Evolutionary conservation across 2,113 vertebrate genomes (phyloP).

Genomic region (Sterna hirundo): DNA sequence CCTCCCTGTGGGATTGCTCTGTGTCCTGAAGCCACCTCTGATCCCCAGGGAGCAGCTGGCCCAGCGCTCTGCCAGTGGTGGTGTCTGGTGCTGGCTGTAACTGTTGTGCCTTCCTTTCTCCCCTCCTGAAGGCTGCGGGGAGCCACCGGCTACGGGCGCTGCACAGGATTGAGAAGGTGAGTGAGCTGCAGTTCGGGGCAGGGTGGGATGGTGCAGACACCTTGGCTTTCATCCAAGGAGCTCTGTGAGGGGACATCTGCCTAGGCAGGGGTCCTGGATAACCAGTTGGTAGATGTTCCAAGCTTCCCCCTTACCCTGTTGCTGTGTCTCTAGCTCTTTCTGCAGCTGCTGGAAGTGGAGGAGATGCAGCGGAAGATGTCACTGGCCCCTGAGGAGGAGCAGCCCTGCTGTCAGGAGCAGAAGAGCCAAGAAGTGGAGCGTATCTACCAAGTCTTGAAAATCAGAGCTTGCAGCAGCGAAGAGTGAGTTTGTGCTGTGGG

Average conservation of each 20-base stretch:
- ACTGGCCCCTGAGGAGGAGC: constrained; percentile 63
- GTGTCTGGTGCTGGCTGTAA: not conserved
- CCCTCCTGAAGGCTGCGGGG: constrained; percentile 73
- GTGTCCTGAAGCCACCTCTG: not conserved
- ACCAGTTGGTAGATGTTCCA: not conserved
- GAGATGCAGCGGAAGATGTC: constrained; percentile 74
- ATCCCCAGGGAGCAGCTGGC: not conserved
- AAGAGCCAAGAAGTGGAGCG: constrained; percentile 73
- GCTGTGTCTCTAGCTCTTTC: constrained; percentile 75
- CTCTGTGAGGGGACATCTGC: not conserved
- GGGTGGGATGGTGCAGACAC: not conserved
- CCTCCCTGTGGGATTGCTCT: not conserved
- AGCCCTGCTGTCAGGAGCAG: constrained; percentile 62
- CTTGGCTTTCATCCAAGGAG: not conserved
- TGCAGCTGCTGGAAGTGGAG: constrained; percentile 86
- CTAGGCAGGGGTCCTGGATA: not conserved
- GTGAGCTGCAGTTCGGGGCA: fast-evolving
- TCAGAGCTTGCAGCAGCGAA: constrained; percentile 51
- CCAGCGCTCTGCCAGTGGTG: fast-evolving
- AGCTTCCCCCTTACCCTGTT: not conserved
- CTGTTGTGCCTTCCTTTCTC: not conserved
- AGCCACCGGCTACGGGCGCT: constrained; percentile 83
- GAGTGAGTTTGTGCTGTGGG: constrained; percentile 59
- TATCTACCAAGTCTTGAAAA: constrained; percentile 80
- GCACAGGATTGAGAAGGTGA: constrained; percentile 88